Evolutionary conservation across 92 coral and sea anemone genomes (phyloP).

Genomic region (Virgularia gustaviana): DNA sequence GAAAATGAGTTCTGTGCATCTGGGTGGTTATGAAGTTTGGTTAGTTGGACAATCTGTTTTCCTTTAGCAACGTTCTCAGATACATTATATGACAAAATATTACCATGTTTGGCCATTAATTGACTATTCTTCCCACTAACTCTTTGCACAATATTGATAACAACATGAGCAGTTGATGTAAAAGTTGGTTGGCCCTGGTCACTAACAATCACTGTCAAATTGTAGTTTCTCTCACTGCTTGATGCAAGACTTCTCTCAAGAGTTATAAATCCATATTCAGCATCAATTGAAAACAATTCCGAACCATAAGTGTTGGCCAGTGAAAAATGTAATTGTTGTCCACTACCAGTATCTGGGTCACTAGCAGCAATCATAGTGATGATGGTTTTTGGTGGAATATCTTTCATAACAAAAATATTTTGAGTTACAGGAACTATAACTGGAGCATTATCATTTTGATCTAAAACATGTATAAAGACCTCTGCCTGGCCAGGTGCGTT

Average conservation of each 20-base stretch:
- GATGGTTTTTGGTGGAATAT: slow-evolving; percentile 61
- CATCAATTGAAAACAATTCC: slow-evolving; percentile 75
- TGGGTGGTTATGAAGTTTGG: slow-evolving; percentile 56
- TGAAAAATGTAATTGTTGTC: slow-evolving; percentile 57
- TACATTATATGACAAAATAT: slow-evolving; percentile 53
- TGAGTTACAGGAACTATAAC: slow-evolving; percentile 47
- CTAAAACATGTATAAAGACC: slow-evolving; percentile 62
- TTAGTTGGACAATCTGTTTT: slow-evolving; percentile 47
- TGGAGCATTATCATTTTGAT: slow-evolving; percentile 83
- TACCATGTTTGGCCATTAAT: slow-evolving; percentile 46
- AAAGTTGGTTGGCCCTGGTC: slow-evolving; percentile 67
- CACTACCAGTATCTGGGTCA: slow-evolving; percentile 79
- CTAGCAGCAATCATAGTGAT: slow-evolving; percentile 72
- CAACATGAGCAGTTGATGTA: slow-evolving; percentile 53
- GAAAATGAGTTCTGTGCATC: not conserved
- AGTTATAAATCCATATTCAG: slow-evolving; percentile 69
- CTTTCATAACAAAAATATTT: slow-evolving; percentile 69
- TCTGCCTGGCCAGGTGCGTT: slow-evolving; percentile 51
- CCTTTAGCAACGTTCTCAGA: slow-evolving; percentile 64
- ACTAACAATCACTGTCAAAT: slow-evolving; percentile 67
- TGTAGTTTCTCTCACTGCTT: slow-evolving; percentile 56
- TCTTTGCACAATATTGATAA: slow-evolving; percentile 59
- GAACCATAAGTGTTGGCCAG: slow-evolving; percentile 27
- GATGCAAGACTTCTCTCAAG: slow-evolving; percentile 64
- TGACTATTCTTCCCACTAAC: slow-evolving; percentile 65